Conservation (phyloP, 2,113 vertebrate species). For the Passer montanus region DNA sequence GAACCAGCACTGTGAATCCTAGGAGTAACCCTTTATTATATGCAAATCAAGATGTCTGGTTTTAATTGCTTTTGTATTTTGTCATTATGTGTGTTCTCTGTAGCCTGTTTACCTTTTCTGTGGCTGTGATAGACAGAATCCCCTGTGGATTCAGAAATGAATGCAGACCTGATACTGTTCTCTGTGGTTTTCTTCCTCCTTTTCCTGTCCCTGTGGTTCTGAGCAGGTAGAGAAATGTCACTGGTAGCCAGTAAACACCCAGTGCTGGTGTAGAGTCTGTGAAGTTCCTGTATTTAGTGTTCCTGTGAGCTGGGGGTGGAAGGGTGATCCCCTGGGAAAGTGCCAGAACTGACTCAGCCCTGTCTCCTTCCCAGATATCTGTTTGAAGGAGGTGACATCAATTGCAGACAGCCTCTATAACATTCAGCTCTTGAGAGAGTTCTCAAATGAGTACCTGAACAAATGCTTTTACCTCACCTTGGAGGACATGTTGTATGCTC, state of each 20-base stretch:
- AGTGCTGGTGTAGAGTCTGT: neutral
- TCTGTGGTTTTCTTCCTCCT: neutral
- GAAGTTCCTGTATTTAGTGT: neutral
- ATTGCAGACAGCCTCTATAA: constrained; percentile 92
- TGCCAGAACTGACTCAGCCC: neutral
- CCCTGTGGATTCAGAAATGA: neutral
- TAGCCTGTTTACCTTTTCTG: neutral
- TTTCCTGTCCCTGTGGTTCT: neutral
- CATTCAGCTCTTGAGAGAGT: constrained; percentile 88
- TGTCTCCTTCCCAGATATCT: constrained; percentile 82
- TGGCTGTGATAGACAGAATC: neutral
- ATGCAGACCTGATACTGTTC: neutral
- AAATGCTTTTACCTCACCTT: constrained; percentile 89
- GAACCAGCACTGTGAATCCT: neutral
- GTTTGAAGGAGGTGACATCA: constrained; percentile 90
- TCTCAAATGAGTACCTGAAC: constrained; percentile 88
- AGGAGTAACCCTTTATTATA: neutral
- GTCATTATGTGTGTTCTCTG: neutral
- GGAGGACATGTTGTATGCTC: constrained; percentile 92
- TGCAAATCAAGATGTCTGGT: neutral
- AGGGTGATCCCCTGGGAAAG: neutral
- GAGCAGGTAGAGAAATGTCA: neutral
- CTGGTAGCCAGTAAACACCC: neutral
- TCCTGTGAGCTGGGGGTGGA: neutral
- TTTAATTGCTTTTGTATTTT: neutral